A percentile compares a stretch with the other conserved stretches of the same genome.
These are phyloP conservation scores for Turritopsis dohrnii DNA, from an alignment of 30 jellyfish, hydroid and myxozoan genomes.

Conservation along the genomic window DNA sequence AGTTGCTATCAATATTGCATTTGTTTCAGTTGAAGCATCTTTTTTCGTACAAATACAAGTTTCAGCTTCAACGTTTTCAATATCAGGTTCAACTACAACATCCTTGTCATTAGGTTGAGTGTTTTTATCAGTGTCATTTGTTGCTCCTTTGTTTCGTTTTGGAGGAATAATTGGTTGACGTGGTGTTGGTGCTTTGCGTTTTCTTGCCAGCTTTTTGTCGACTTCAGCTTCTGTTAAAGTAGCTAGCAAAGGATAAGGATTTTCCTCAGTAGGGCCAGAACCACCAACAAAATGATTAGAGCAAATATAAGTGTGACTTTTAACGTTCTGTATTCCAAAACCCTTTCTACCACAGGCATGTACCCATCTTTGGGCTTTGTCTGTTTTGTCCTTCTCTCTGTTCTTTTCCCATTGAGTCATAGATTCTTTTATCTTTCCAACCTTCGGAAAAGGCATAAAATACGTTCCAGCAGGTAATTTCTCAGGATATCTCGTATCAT, in stretches of 20 bases:
- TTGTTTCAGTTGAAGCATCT: slow-evolving; percentile 14
- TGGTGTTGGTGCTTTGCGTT: slow-evolving; percentile 24
- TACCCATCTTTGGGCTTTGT: background rate
- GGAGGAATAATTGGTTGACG: slow-evolving; percentile 22
- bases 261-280: slow-evolving; percentile 34
- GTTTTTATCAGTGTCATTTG: slow-evolving; percentile 2
- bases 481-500: slow-evolving; percentile 54
- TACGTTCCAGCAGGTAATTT: slow-evolving; percentile 44
- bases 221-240: slow-evolving; percentile 26
- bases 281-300: slow-evolving; percentile 21
- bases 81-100: background rate
- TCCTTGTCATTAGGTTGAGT: background rate
- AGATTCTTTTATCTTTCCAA: slow-evolving; percentile 38
- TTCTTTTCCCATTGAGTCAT: slow-evolving; percentile 51
- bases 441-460: slow-evolving; percentile 38
- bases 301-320: slow-evolving; percentile 23
- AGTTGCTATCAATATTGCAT: slow-evolving; percentile 5
- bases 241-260: slow-evolving; percentile 33
- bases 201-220: slow-evolving; percentile 26
- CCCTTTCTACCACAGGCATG: slow-evolving; percentile 20
- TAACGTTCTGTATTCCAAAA: slow-evolving; percentile 22
- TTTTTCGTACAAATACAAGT: background rate
- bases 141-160: background rate
- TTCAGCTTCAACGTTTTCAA: background rate
- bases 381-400: slow-evolving; percentile 7